Conservation (phyloP, 1,140 invertebrate genomes). For the Caenorhabditis elegans region WBcel235 BX284604.4:4443501-4444000, state of each 20-base stretch:
- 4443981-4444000: background rate
- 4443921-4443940: background rate
- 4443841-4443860: conserved; percentile 46
- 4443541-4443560: background rate
- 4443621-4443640: conserved; percentile 45
- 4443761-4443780: conserved; percentile 41
- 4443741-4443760: conserved; percentile 34
- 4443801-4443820: conserved; percentile 41
- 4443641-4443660: conserved; percentile 46
- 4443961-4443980: background rate
- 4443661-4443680: conserved; percentile 25
- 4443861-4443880: conserved; percentile 21
- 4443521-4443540: conserved; percentile 7
- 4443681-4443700: background rate
- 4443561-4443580: background rate
- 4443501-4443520: background rate
- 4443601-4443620: conserved; percentile 35
- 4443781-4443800: conserved; percentile 26
- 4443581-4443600: background rate
- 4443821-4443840: conserved; percentile 48
- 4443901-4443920: background rate
- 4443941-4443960: conserved; percentile 2
- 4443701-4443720: background rate
- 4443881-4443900: conserved; percentile 36
- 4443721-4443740: conserved; percentile 46